These are phyloP conservation scores for Struthio camelus DNA, from an alignment of 2,113 vertebrate species.

Conservation along the genomic window DNA sequence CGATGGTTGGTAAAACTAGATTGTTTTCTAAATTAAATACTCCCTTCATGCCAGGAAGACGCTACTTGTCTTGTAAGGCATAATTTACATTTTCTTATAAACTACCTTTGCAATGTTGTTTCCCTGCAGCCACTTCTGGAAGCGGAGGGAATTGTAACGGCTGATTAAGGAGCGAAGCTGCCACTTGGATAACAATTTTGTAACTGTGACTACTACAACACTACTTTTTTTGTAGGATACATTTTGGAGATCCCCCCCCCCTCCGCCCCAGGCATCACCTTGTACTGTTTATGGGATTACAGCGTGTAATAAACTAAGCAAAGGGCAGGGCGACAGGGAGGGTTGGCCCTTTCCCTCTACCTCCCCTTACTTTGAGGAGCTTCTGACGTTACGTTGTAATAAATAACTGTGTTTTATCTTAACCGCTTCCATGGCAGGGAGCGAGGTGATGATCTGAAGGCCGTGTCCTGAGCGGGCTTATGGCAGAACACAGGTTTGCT, in stretches of 20 bases:
- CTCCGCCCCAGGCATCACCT: background rate
- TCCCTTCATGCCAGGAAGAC: background rate
- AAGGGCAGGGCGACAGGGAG: background rate
- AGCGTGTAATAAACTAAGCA: background rate
- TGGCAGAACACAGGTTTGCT: background rate
- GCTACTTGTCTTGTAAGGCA: background rate
- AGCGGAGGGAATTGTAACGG: background rate
- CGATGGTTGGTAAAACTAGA: background rate
- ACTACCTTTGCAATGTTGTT: background rate
- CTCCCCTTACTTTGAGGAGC: background rate
- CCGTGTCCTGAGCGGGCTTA: background rate
- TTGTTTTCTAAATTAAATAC: background rate
- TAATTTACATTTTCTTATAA: background rate
- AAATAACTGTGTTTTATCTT: background rate
- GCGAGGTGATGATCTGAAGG: background rate
- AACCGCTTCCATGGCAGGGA: background rate
- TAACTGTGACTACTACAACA: conserved; percentile 1
- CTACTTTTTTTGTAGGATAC: background rate
- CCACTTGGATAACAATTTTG: background rate
- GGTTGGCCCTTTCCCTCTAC: background rate
- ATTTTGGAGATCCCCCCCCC: no score
- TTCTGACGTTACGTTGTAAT: background rate
- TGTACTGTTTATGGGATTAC: background rate
- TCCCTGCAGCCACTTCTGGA: background rate
- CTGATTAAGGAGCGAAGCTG: background rate